Base-by-base conservation (phyloP, 2,797 vertebrate genomes). In the Rhabdophis nuchalis region DNA sequence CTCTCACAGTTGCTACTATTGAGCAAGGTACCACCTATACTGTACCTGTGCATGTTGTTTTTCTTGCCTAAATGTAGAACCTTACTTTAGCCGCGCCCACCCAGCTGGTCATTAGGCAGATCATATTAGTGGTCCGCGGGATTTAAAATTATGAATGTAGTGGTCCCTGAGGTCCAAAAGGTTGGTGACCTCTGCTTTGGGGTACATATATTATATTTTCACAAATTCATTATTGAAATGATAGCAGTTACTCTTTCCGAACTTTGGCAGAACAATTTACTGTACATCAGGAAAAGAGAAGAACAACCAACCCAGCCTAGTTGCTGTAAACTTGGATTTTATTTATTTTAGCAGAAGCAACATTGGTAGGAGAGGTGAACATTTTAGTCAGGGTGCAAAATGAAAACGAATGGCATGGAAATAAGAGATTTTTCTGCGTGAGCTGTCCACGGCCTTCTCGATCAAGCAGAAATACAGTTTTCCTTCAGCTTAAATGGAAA, bases 361-460 rank as follows among this genome's bases (percentile, higher is more conserved):
- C 68, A 77, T 58, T 50, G 25, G 23, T 41, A 36, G 1, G 2
- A n/a, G 89, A 32, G 89, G 36, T 56, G 7, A 87, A 91, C 54
- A 54, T 32, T 72, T 54, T 36, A 3, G 29, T 32, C 61, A 93
- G 29, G 36, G 85, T 68, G 46, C 23, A 46, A 29, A 93, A 89
- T 91, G 91, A 91, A 46, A 58, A 82, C 57, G 88, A 95, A 88
- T 88, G 77, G 7, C 46, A 32, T 54, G 86, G 58, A 94, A 93
- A 91, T 60, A 86, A 86, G 53, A 25, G 72, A 77, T 86, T 86
- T 58, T 52, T 93, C 85, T 88, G 89, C 53, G 89, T 82, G 82
- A 91, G 82, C 58, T 27, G 27, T 86, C 90, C 82, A 72, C 64
- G 53, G 68, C 92, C 92, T 93, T 90, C 58, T 72, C 3, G 58